Conservation (phyloP, 2,113 vertebrate species). For the Fukomys damarensis region DNA sequence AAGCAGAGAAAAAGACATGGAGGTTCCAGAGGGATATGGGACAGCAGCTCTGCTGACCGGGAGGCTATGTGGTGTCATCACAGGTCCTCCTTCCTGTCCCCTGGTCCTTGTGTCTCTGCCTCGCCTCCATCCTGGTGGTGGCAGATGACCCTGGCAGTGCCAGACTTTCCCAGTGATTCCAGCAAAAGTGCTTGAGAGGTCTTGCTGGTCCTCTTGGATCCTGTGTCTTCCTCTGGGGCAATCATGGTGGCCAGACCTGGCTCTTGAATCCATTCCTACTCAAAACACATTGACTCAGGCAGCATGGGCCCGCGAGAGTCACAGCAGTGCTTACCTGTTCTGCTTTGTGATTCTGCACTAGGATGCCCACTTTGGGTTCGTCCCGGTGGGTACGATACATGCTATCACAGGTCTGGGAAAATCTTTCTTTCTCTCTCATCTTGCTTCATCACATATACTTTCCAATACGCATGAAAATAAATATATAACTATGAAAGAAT, state of each 20-base stretch:
- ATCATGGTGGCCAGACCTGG: background rate
- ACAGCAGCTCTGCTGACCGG: rapidly evolving
- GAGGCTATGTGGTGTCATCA: rapidly evolving
- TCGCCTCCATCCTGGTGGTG: rapidly evolving
- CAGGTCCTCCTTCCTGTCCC: background rate
- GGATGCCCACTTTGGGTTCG: background rate
- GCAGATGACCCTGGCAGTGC: background rate
- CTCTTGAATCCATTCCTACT: background rate
- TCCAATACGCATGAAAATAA: background rate
- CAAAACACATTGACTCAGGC: background rate
- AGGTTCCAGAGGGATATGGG: background rate
- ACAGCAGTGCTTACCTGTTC: background rate
- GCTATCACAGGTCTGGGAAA: background rate
- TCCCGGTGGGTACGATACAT: background rate
- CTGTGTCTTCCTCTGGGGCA: background rate
- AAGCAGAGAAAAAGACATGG: background rate
- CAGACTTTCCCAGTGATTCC: background rate
- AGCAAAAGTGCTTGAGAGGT: background rate
- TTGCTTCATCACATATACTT: background rate
- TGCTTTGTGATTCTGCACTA: background rate
- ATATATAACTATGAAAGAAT: background rate
- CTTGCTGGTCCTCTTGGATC: background rate
- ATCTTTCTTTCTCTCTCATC: background rate
- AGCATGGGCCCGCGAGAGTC: background rate
- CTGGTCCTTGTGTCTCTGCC: background rate